phyloP scores from a whole-genome alignment of 2,113 vertebrate species.

The Vulpes ferrilata region DNA sequence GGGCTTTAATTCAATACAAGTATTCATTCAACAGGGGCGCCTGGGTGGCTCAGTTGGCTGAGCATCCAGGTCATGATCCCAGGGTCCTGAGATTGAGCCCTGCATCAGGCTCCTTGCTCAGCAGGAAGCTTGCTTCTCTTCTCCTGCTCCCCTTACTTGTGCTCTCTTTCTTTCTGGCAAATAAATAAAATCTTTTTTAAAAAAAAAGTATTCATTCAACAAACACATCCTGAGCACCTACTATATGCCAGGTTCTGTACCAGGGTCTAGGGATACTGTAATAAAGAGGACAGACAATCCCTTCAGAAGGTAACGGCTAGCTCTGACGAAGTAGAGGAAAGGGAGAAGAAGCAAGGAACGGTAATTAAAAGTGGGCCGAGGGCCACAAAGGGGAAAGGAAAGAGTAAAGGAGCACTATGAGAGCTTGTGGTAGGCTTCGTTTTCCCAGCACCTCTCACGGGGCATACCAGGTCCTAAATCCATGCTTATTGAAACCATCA shows the following conservation, averaged over 20 bases:
- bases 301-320: not conserved
- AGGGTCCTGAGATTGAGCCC: too few species aligned
- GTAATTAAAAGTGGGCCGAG: not conserved
- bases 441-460: not conserved
- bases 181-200: too few species aligned
- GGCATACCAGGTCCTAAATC: not conserved
- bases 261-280: not conserved
- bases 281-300: not conserved
- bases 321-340: not conserved
- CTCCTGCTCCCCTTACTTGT: too few species aligned
- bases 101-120: too few species aligned
- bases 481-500: not conserved
- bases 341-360: not conserved
- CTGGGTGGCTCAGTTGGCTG: too few species aligned
- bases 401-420: not conserved
- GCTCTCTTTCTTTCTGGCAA: too few species aligned
- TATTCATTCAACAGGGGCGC: not conserved
- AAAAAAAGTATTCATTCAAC: slow-evolving; percentile 16
- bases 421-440: not conserved
- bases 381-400: not conserved
- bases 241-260: not conserved
- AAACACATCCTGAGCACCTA: not conserved
- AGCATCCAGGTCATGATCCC: too few species aligned
- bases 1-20: not conserved
- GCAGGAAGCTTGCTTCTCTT: too few species aligned